Conservation (phyloP, 2,888 invertebrate genomes). For the Capitulum mitella region DNA sequence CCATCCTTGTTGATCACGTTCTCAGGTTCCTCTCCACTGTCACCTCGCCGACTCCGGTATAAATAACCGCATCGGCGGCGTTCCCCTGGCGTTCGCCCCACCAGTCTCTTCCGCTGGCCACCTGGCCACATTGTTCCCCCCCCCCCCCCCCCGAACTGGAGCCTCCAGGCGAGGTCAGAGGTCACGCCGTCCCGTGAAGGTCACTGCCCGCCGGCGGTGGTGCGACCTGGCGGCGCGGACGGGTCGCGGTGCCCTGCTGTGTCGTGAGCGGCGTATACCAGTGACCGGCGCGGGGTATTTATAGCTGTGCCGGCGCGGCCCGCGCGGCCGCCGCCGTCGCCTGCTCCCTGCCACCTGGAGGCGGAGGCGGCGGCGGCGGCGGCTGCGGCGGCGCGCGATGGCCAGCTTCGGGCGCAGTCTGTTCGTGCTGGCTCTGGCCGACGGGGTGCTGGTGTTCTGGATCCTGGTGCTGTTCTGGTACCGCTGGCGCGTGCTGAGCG, state of each 20-base stretch:
- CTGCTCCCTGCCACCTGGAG: neutral
- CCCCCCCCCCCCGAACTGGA: no score
- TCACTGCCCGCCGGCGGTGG: no score
- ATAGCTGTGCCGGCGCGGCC: neutral
- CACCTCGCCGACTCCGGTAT: no score
- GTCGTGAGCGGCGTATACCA: neutral
- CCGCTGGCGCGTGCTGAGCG: neutral
- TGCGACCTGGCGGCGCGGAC: no score
- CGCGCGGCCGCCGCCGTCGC: neutral
- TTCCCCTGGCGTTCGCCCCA: no score
- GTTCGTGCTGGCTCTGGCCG: neutral
- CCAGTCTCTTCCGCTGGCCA: no score
- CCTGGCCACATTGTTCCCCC: no score
- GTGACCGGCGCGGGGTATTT: neutral
- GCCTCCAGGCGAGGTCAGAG: no score
- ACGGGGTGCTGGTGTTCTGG: conserved; percentile 25
- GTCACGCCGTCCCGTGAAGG: no score
- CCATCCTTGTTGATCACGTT: no score
- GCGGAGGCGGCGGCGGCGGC: neutral
- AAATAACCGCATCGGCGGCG: no score
- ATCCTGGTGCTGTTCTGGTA: conserved; percentile 23
- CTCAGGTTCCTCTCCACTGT: no score
- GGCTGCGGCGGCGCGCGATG: neutral
- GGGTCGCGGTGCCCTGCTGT: neutral
- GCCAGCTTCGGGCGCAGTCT: neutral